Percentiles rank a stretch among this genome's conserved stretches.
Evolutionary conservation across 2,113 vertebrate species (phyloP).

Genomic region (Oreocharis arfaki): DNA sequence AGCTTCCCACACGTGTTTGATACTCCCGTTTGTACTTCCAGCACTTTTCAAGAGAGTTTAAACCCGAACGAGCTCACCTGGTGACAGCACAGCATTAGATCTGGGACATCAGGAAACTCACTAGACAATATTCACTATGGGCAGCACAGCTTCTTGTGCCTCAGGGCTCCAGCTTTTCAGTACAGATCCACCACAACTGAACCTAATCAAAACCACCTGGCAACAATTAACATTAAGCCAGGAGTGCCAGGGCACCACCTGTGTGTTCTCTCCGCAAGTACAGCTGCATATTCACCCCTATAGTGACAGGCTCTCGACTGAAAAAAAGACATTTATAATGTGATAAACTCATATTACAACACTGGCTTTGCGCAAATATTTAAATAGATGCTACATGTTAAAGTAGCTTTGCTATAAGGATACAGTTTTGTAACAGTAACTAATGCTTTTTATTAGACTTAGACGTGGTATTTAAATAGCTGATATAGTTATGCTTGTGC

Average conservation of each 20-base stretch:
- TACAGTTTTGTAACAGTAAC: too few relatives aligned
- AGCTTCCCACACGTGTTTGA: neutral
- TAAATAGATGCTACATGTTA: too few relatives aligned
- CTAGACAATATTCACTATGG: too few relatives aligned
- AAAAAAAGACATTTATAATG: neutral
- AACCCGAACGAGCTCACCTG: neutral
- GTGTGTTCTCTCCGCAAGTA: neutral
- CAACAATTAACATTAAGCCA: neutral
- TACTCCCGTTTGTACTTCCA: neutral
- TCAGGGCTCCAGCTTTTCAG: neutral
- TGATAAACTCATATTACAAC: too few relatives aligned
- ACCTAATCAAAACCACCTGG: neutral
- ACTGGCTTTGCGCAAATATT: too few relatives aligned
- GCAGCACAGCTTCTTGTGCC: neutral
- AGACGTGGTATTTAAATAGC: too few relatives aligned
- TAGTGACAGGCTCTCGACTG: neutral
- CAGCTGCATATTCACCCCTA: neutral
- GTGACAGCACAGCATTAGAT: neutral
- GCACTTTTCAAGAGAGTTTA: neutral
- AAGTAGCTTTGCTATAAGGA: too few relatives aligned
- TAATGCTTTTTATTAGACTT: too few relatives aligned
- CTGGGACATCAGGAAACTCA: neutral
- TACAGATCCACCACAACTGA: neutral
- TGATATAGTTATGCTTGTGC: too few relatives aligned
- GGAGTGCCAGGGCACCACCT: neutral